These are phyloP conservation scores for Nephrotoma flavescens DNA, from an alignment of 2,888 invertebrate species.

Conservation along the genomic window DNA sequence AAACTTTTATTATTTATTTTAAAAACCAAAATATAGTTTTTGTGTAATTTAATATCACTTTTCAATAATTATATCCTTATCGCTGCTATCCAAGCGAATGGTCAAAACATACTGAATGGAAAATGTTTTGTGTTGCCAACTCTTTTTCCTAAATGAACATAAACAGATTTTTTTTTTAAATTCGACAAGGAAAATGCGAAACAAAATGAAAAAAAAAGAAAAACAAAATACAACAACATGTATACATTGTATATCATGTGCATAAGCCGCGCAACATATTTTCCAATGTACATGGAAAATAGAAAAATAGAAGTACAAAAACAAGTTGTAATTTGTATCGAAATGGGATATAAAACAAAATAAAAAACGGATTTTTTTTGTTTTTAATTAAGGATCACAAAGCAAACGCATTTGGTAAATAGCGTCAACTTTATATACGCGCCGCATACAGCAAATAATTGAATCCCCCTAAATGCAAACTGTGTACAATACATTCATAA, in stretches of 20 bases:
- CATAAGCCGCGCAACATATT: not conserved
- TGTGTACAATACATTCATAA: no score
- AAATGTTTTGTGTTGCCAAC: not conserved
- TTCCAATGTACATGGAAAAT: not conserved
- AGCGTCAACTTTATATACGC: no score
- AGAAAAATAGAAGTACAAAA: not conserved
- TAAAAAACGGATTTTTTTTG: no score
- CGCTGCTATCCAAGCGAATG: not conserved
- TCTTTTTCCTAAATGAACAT: not conserved
- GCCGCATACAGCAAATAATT: no score
- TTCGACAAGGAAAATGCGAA: not conserved
- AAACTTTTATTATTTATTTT: not conserved
- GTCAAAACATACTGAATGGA: not conserved
- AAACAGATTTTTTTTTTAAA: not conserved
- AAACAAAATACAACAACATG: not conserved
- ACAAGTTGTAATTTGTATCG: no score
- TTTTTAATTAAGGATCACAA: no score
- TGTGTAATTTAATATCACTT: not conserved
- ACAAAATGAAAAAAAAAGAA: not conserved
- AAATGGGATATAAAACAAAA: no score
- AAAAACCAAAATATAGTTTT: not conserved
- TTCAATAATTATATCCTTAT: not conserved
- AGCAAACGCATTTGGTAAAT: no score
- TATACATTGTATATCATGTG: not conserved
- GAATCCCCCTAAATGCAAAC: no score